Evolutionary conservation across 2,113 vertebrate genomes (phyloP).

Genomic region (Phaethon lepturus): DNA sequence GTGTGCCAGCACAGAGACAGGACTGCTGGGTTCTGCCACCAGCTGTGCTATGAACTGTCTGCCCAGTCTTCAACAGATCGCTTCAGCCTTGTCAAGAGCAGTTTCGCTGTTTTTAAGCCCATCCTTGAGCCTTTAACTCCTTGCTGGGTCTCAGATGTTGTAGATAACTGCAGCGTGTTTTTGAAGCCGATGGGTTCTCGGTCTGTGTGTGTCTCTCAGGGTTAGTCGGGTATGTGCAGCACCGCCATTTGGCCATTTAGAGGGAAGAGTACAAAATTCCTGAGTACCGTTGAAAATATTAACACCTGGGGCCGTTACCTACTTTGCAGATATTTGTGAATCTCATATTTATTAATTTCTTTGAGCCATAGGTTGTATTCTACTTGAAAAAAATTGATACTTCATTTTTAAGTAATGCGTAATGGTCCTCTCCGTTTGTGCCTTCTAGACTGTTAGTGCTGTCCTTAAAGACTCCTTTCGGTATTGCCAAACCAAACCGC

Average conservation of each 20-base stretch:
- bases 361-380: neutral
- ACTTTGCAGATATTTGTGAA: neutral
- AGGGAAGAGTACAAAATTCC: neutral
- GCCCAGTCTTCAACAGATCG: neutral
- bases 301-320: neutral
- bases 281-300: neutral
- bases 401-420: neutral
- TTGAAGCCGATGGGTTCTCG: neutral
- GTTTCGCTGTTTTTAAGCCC: neutral
- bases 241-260: neutral
- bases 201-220: neutral
- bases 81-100: neutral
- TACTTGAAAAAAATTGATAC: neutral
- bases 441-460: neutral
- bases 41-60: neutral
- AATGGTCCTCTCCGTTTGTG: neutral
- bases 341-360: neutral
- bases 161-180: neutral
- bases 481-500: neutral
- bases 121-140: neutral
- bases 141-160: neutral
- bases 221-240: neutral
- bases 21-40: neutral
- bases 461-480: neutral
- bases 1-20: neutral